Base-by-base conservation (phyloP, 2,888 invertebrate genomes). In the Copidosoma aretas region DNA sequence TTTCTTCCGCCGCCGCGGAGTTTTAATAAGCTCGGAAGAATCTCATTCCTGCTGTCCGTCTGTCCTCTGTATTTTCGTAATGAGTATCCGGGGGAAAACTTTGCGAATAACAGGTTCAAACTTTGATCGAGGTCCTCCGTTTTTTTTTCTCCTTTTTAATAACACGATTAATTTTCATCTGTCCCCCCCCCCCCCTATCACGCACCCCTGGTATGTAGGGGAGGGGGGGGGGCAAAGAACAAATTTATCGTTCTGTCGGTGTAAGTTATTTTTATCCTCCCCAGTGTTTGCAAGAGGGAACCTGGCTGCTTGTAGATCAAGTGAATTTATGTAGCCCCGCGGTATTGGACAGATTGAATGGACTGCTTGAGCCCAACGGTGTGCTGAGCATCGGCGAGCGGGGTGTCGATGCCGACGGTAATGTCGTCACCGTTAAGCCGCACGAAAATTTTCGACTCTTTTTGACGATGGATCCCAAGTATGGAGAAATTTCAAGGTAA, bases 291-390 rank as follows among this genome's bases (percentile, higher is more conserved):
- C 88, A 89, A 77, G 89, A 91, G 78, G 96, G 96, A 0, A 89
- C 91, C 43, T 96, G 95, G 91, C 85, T 97, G 51, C 85, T 95
- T 59, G 85, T 96, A 67, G 95, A 96, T 84, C 96, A 97, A 83
- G 97, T 96, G 1, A 98, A 98, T 85, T 89, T 97, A 64, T 97
- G 97, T 81, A 95, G 97, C 74, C 91, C 98, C 1, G 98, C 99
- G 12, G 97, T 99, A 14, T 85, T 99, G 76, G 99, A 99, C 84
- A 90, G 99, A 74, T 86, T 99, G 19, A 99, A 99, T 86, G 94
- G 93, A 0, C 88, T 99, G 12, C 87, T 99, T 77, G 99, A 99
- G 85, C 94, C 95, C 0, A 90, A 92, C 75, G 99, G 99, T 0
- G 90, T 91, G 1, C 86, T 99, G 8, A 90, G 91, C 64, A 89